Percentiles rank a stretch among this genome's conserved stretches.
These are phyloP conservation scores for Theretra japonica DNA, from an alignment of 2,888 invertebrate species.

Conservation along the genomic window DNA sequence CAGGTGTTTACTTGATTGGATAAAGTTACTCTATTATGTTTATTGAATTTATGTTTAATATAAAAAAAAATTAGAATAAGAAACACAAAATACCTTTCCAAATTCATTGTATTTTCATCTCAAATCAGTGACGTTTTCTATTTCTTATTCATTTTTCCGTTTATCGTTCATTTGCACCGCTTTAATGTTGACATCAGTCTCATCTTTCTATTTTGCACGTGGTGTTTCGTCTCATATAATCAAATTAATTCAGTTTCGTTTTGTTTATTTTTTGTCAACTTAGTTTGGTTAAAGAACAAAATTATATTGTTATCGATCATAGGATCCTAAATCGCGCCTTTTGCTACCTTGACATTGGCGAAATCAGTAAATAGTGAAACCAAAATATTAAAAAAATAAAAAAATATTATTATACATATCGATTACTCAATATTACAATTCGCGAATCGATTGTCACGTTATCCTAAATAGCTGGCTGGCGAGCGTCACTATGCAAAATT, in stretches of 20 bases:
- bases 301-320: too few relatives aligned
- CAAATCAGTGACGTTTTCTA: background rate
- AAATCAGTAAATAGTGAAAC: background rate
- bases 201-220: background rate
- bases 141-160: background rate
- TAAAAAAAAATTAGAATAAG: background rate
- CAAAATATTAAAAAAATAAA: background rate
- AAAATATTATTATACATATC: background rate
- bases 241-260: background rate
- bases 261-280: too few relatives aligned
- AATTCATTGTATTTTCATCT: background rate
- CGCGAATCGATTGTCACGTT: constrained; percentile 43
- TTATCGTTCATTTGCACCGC: constrained; percentile 5
- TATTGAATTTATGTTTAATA: background rate
- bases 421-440: constrained; percentile 6
- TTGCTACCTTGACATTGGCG: background rate
- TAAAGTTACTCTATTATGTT: background rate
- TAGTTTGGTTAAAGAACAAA: too few relatives aligned
- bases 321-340: background rate
- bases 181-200: background rate
- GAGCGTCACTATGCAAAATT: constrained; percentile 67
- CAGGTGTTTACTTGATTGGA: too few relatives aligned
- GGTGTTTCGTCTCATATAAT: background rate
- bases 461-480: constrained; percentile 62
- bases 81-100: background rate